Percentiles rank a stretch among this genome's conserved stretches.
phyloP scores from a whole-genome alignment of 2,888 invertebrate genomes.

The Agonopterix heracliana region DNA sequence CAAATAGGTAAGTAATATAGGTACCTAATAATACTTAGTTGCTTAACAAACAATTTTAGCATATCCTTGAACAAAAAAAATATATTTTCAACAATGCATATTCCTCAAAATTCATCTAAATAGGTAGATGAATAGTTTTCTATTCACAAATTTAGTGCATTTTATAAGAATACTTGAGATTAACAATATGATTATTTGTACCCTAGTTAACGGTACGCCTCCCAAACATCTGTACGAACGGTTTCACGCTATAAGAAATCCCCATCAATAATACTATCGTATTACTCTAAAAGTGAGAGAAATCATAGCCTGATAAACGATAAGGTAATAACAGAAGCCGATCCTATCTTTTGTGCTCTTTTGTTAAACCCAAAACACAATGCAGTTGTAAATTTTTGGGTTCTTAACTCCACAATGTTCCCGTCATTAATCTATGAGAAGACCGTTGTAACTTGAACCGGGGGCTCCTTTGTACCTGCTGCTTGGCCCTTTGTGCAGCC shows the following conservation, averaged over 20 bases:
- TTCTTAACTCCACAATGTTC: constrained; percentile 72
- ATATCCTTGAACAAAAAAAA: too few species aligned
- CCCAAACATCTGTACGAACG: constrained; percentile 59
- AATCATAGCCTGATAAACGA: constrained; percentile 63
- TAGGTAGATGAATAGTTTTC: neutral
- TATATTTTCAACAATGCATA: too few species aligned
- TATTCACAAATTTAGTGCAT: neutral
- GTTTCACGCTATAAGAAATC: constrained; percentile 40
- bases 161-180: constrained; percentile 32
- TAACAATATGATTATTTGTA: constrained; percentile 47
- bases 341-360: constrained; percentile 66
- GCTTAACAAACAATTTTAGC: too few species aligned
- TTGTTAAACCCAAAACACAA: constrained; percentile 59
- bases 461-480: constrained; percentile 69
- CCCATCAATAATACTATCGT: constrained; percentile 54
- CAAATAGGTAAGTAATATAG: too few species aligned
- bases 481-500: constrained; percentile 53
- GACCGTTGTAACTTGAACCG: constrained; percentile 68
- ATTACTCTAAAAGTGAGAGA: constrained; percentile 68
- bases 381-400: constrained; percentile 75
- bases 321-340: constrained; percentile 73
- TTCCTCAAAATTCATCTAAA: neutral
- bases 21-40: too few species aligned
- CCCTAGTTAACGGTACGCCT: constrained; percentile 61
- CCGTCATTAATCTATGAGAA: constrained; percentile 67